These are phyloP conservation scores for Gnathonemus echidnorhynchus DNA, from an alignment of 2,113 vertebrate species.

Conservation along the genomic window DNA sequence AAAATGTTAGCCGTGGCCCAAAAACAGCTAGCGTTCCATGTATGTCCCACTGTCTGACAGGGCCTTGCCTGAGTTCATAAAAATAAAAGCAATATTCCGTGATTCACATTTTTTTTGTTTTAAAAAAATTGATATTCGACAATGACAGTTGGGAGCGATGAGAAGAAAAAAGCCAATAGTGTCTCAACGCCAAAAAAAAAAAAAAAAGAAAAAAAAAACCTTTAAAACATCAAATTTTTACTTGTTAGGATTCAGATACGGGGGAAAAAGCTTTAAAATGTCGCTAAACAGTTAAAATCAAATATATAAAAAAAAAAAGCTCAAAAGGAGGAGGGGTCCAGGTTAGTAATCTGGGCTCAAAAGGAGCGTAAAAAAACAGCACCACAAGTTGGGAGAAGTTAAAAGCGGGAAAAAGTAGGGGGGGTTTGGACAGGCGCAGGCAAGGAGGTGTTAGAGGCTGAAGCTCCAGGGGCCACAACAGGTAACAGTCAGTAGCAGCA, in stretches of 20 bases:
- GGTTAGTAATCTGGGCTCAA: slow-evolving; percentile 38
- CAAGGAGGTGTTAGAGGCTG: slow-evolving; percentile 26
- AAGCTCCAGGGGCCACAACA: background rate
- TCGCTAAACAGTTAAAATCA: slow-evolving; percentile 34
- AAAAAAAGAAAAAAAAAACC: background rate
- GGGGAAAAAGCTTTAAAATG: slow-evolving; percentile 35
- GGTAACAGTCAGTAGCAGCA: slow-evolving; percentile 53
- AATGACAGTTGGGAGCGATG: slow-evolving; percentile 53
- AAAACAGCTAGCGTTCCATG: slow-evolving; percentile 47
- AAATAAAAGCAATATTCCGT: slow-evolving; percentile 27
- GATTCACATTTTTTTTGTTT: background rate
- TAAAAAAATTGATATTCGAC: slow-evolving; percentile 26
- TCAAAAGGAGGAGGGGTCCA: slow-evolving; percentile 23
- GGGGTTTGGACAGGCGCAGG: slow-evolving; percentile 33
- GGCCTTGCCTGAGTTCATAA: slow-evolving; percentile 56
- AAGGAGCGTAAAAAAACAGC: slow-evolving; percentile 23
- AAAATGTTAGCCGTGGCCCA: slow-evolving; percentile 45
- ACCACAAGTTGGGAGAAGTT: slow-evolving; percentile 34
- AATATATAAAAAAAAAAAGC: slow-evolving; percentile 2
- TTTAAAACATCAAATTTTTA: background rate
- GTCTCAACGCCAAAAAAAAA: slow-evolving; percentile 19
- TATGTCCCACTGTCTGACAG: slow-evolving; percentile 52
- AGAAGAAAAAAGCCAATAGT: slow-evolving; percentile 52
- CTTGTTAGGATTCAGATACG: slow-evolving; percentile 4
- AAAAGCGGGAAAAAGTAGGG: slow-evolving; percentile 33